Base-by-base conservation (phyloP, 2,888 invertebrate species). In the Acleris literana region DNA sequence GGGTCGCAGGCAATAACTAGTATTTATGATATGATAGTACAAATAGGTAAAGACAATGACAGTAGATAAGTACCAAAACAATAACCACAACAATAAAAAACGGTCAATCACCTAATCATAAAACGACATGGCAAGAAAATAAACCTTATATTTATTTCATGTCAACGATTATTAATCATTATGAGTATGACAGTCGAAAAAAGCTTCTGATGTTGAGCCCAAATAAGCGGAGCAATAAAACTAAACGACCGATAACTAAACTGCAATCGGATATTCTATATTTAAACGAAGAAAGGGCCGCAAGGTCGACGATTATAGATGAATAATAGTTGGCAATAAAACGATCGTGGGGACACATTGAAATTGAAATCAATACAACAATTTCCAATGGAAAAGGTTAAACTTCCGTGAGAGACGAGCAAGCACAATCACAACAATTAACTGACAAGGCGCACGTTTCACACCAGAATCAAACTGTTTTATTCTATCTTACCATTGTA, bases 351-450 rank as follows among this genome's bases (percentile, higher is more conserved):
- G 48, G 57, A 43, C 55, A 52, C 46, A 22, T 49, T 29, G 43
- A 20, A 61, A 22, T 49, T 29, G 43, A 20, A 61, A 52, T 57
- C 51, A 49, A 65, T 65, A 49, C 55, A 59, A 43, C 9, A 39
- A 75, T 74, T 71, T 75, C 70, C 74, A 76, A 80, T 83, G 84
- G 76, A 85, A 86, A 86, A 84, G 81, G 82, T 83, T 82, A 80
- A 74, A 80, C 85, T 86, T 87, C 87, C 87, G 87, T 88, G 88
- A 84, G 87, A 87, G 83, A 72, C 69, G 13, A 46, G 17, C 46
- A 70, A 54, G 6, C 18, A 71, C 74, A 74, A 73, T 74, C 76
- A 76, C 78, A 83, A 79, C 75, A 54, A 48, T 63, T 49, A 64
- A 58, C 59, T 53, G 63, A 59, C 16, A 18, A n/a, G 5, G 46